A percentile compares a stretch with the other conserved stretches of the same genome.
Conservation (phyloP, 2,113 vertebrate genomes). For the Neolamprologus brichardi region DNA sequence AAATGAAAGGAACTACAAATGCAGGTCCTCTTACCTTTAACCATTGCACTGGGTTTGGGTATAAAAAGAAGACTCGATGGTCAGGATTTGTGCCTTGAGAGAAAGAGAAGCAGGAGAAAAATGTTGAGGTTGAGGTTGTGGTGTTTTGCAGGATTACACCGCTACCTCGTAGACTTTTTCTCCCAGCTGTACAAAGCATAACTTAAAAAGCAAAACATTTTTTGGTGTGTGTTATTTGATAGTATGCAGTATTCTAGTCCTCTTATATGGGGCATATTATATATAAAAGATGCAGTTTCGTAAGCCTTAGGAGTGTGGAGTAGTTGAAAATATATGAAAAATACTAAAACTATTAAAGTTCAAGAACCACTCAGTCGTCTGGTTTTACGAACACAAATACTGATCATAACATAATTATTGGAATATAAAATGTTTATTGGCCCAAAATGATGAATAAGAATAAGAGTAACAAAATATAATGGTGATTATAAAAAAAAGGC, state of each 20-base stretch:
- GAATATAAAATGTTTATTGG: neutral
- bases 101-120: neutral
- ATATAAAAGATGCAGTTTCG: neutral
- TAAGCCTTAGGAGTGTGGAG: neutral
- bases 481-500: neutral
- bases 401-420: neutral
- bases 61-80: neutral
- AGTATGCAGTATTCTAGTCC: neutral
- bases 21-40: neutral
- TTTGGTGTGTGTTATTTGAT: neutral
- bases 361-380: neutral
- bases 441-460: neutral
- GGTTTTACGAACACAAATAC: neutral
- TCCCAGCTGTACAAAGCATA: neutral
- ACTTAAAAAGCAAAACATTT: neutral
- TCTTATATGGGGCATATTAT: neutral
- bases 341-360: neutral
- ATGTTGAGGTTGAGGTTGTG: neutral
- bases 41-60: neutral
- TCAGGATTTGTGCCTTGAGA: neutral
- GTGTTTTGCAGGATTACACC: neutral
- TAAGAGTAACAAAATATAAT: neutral
- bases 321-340: neutral
- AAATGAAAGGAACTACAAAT: neutral
- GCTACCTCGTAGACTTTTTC: neutral